Evolutionary conservation across 2,888 invertebrate genomes (phyloP).

Genomic region (Pelosia muscerda): DNA sequence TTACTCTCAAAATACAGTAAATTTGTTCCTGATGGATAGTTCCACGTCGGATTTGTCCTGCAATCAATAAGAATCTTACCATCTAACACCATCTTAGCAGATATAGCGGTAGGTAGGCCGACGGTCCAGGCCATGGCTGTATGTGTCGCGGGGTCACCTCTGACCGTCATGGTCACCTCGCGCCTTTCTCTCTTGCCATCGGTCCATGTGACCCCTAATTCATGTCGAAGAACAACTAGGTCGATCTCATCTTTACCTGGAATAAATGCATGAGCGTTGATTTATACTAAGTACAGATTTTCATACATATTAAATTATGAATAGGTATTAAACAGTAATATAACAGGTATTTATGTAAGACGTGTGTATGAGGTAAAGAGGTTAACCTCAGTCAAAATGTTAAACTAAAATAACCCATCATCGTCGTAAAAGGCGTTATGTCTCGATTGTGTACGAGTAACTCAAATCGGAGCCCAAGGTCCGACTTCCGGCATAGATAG

Average conservation of each 20-base stretch:
- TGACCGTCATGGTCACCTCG: slow-evolving; percentile 95
- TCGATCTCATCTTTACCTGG: slow-evolving; percentile 93
- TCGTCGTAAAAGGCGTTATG: too few relatives aligned
- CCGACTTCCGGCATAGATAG: too few relatives aligned
- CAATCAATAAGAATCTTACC: slow-evolving; percentile 85
- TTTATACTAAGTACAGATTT: not conserved
- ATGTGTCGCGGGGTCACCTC: slow-evolving; percentile 93
- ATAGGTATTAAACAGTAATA: too few relatives aligned
- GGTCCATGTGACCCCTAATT: slow-evolving; percentile 97
- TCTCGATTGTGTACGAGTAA: too few relatives aligned
- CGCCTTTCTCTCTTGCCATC: slow-evolving; percentile 93
- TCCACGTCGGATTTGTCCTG: not conserved
- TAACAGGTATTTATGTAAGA: too few relatives aligned
- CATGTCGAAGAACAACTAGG: slow-evolving; percentile 97
- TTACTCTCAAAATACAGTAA: too few relatives aligned
- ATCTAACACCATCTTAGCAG: slow-evolving; percentile 98
- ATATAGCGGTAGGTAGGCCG: slow-evolving; percentile 96
- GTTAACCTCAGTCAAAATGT: too few relatives aligned
- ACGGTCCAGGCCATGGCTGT: slow-evolving; percentile 95
- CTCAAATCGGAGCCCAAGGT: too few relatives aligned
- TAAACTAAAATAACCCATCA: too few relatives aligned
- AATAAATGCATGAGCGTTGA: slow-evolving; percentile 11
- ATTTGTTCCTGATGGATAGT: too few relatives aligned
- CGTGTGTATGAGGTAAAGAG: too few relatives aligned
- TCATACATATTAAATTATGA: not conserved